These are phyloP conservation scores for Diloba caeruleocephala DNA, from an alignment of 2,888 invertebrate species.

Conservation along the genomic window DNA sequence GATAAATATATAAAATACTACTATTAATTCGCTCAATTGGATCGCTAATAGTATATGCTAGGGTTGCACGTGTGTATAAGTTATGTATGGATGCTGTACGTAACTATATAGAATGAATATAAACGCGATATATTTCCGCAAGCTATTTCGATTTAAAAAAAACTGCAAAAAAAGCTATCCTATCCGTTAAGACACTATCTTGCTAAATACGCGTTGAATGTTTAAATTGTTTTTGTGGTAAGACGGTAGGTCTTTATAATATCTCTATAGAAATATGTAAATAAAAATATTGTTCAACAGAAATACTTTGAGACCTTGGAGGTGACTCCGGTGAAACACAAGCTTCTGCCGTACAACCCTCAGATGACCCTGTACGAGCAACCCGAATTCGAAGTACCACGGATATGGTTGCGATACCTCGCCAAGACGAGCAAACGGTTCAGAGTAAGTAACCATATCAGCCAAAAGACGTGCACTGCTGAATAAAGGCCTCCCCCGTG, in stretches of 20 bases:
- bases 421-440: conserved; percentile 74
- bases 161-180: too few relatives aligned
- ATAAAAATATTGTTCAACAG: conserved; percentile 52
- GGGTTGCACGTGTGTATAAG: too few relatives aligned
- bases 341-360: conserved; percentile 73
- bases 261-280: neutral
- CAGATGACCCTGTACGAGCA: conserved; percentile 77
- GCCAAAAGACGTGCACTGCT: neutral
- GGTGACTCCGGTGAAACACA: conserved; percentile 69
- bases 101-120: too few relatives aligned
- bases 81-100: too few relatives aligned
- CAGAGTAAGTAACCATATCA: conserved; percentile 58
- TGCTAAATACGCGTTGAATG: neutral
- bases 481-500: too few relatives aligned
- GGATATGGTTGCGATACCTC: conserved; percentile 74
- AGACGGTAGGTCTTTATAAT: neutral
- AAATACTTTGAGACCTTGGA: conserved; percentile 66
- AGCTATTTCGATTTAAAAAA: too few relatives aligned
- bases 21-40: too few relatives aligned
- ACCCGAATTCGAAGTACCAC: conserved; percentile 78
- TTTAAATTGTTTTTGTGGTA: too few relatives aligned
- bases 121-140: too few relatives aligned
- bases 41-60: too few relatives aligned
- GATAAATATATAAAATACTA: too few relatives aligned
- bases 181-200: too few relatives aligned